Percentiles rank a stretch among this genome's conserved stretches.
phyloP scores from a whole-genome alignment of 2,888 invertebrate genomes.

The Bursaphelenchus okinawaensis region DNA sequence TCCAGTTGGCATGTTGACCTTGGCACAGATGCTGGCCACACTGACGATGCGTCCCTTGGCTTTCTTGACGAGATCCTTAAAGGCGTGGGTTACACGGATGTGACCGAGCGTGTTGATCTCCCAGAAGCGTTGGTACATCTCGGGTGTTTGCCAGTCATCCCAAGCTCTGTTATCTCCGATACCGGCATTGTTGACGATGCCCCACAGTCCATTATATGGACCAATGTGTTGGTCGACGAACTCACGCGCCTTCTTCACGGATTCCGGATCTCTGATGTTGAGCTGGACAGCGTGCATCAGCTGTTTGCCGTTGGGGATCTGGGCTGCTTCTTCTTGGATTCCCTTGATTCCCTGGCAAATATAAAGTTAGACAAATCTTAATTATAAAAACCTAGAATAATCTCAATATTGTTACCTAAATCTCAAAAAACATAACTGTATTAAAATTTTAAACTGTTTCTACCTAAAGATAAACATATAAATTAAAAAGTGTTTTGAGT shows the following conservation, averaged over 20 bases:
- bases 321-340: constrained; percentile 6
- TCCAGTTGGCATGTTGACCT: constrained; percentile 50
- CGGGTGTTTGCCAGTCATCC: constrained; percentile 55
- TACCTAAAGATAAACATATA: too few species aligned
- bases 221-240: constrained; percentile 31
- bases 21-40: constrained; percentile 59
- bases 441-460: too few species aligned
- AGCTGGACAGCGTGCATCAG: constrained; percentile 37
- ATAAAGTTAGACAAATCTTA: too few species aligned
- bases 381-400: too few species aligned
- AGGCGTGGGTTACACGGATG: constrained; percentile 47
- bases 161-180: constrained; percentile 48
- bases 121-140: constrained; percentile 44
- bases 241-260: constrained; percentile 30
- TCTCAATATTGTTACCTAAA: too few species aligned
- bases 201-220: constrained; percentile 19
- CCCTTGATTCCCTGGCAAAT: constrained; percentile 5
- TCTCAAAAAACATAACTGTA: too few species aligned
- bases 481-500: too few species aligned
- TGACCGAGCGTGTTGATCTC: constrained; percentile 57
- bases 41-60: constrained; percentile 53
- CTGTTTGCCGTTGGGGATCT: constrained; percentile 15
- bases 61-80: constrained; percentile 42
- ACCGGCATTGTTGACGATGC: constrained; percentile 54
- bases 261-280: constrained; percentile 39